phyloP scores from a whole-genome alignment of 1,140 invertebrate species.

The Drosophila setifemur region DNA sequence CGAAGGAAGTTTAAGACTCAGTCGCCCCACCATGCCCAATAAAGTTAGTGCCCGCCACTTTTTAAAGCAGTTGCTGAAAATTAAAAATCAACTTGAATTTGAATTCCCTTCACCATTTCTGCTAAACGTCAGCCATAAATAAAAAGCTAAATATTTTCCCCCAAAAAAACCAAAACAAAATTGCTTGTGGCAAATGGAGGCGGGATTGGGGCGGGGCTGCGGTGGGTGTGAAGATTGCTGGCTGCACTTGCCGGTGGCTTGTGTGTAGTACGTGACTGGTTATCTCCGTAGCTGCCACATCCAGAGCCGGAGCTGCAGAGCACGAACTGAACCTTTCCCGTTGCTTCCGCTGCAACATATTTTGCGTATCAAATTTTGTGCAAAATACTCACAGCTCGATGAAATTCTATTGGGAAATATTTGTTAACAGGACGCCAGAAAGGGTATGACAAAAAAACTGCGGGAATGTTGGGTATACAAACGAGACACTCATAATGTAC shows the following conservation, averaged over 20 bases:
- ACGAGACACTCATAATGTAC: not conserved
- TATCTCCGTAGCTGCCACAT: constrained; percentile 33
- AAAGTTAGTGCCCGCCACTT: constrained; percentile 70
- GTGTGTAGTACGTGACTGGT: constrained; percentile 61
- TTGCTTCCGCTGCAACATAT: constrained; percentile 60
- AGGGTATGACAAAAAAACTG: constrained; percentile 20
- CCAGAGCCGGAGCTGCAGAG: not conserved
- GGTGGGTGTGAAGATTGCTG: constrained; percentile 5
- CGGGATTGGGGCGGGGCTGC: not conserved
- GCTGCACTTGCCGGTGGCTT: constrained; percentile 27
- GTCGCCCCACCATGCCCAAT: constrained; percentile 46
- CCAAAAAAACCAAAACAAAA: constrained; percentile 60
- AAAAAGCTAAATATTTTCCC: constrained; percentile 59
- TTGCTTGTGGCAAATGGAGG: constrained; percentile 40
- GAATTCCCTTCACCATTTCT: constrained; percentile 15
- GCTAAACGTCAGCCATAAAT: constrained; percentile 76
- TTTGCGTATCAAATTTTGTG: constrained; percentile 74
- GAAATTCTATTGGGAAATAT: constrained; percentile 77
- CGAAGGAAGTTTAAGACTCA: constrained; percentile 42
- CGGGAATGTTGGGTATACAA: constrained; percentile 9
- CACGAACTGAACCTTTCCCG: constrained; percentile 6
- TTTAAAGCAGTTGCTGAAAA: constrained; percentile 62
- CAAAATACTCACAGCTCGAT: constrained; percentile 66
- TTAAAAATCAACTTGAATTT: constrained; percentile 61
- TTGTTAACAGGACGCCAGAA: constrained; percentile 10